Conservation (phyloP, 2,888 invertebrate species). For the Acronicta leporina region DNA sequence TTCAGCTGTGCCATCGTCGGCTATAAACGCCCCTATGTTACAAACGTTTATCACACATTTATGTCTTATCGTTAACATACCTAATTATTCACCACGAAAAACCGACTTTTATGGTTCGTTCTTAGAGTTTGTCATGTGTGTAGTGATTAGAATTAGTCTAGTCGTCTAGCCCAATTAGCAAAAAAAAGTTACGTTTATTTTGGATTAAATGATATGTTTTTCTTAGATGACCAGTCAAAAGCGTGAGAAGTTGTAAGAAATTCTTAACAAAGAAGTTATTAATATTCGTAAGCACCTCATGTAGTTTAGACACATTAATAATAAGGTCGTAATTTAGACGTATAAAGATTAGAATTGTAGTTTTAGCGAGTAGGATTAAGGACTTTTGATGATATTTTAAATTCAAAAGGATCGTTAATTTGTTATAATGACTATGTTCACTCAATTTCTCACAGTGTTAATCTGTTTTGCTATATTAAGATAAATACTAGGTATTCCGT, state of each 20-base stretch:
- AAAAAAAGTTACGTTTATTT: slow-evolving; percentile 26
- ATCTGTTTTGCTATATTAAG: neutral
- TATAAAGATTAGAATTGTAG: neutral
- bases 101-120: slow-evolving; percentile 22
- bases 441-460: neutral
- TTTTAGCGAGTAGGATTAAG: neutral
- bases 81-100: slow-evolving; percentile 36
- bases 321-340: neutral
- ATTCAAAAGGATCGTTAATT: no score
- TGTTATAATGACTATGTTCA: no score
- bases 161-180: slow-evolving; percentile 30
- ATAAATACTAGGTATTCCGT: neutral
- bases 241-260: slow-evolving; percentile 18
- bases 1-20: slow-evolving; percentile 3
- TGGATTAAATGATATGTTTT: slow-evolving; percentile 15
- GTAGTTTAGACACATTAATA: neutral
- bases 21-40: slow-evolving; percentile 30
- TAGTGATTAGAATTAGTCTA: slow-evolving; percentile 1
- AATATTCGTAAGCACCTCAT: neutral
- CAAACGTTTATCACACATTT: slow-evolving; percentile 34
- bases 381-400: neutral
- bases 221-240: slow-evolving; percentile 19
- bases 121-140: slow-evolving; percentile 19
- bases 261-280: slow-evolving; percentile 4
- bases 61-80: slow-evolving; percentile 36